These are phyloP conservation scores for Atta cephalotes DNA, from an alignment of 1,140 invertebrate species.

Conservation along the genomic window DNA sequence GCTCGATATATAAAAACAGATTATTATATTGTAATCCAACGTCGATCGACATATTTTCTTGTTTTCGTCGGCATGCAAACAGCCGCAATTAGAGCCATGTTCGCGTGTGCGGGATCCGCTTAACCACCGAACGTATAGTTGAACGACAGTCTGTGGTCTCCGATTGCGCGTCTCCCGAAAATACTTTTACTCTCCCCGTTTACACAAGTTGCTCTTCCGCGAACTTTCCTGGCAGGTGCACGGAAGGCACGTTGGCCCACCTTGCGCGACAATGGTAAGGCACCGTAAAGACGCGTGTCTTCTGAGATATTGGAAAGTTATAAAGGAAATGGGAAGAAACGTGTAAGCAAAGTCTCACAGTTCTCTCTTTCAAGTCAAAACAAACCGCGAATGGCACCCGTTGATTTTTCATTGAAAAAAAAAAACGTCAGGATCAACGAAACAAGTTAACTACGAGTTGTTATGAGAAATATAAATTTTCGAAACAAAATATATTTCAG, in stretches of 20 bases:
- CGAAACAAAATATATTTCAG: background rate
- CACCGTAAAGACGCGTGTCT: slow-evolving; percentile 23
- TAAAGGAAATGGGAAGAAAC: slow-evolving; percentile 3
- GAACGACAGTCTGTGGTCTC: slow-evolving; percentile 12
- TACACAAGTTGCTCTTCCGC: slow-evolving; percentile 11
- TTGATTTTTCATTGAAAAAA: background rate
- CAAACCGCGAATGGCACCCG: slow-evolving; percentile 16
- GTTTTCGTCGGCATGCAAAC: slow-evolving; percentile 1
- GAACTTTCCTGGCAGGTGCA: slow-evolving; percentile 52
- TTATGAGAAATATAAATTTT: slow-evolving; percentile 1
- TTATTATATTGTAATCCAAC: background rate
- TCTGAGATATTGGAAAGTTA: background rate
- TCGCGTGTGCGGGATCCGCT: background rate
- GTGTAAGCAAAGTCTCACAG: background rate
- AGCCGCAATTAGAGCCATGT: slow-evolving; percentile 1
- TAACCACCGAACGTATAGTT: background rate
- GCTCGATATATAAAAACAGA: background rate
- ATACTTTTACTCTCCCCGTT: slow-evolving; percentile 27
- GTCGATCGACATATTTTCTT: background rate
- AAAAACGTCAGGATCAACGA: background rate
- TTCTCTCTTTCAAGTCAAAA: background rate
- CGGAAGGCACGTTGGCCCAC: slow-evolving; percentile 31
- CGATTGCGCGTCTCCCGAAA: background rate
- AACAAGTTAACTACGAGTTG: background rate
- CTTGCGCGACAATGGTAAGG: slow-evolving; percentile 41